These are phyloP conservation scores for Acanthosepion esculentum DNA, from an alignment of 2,888 invertebrate species.

Conservation along the genomic window DNA sequence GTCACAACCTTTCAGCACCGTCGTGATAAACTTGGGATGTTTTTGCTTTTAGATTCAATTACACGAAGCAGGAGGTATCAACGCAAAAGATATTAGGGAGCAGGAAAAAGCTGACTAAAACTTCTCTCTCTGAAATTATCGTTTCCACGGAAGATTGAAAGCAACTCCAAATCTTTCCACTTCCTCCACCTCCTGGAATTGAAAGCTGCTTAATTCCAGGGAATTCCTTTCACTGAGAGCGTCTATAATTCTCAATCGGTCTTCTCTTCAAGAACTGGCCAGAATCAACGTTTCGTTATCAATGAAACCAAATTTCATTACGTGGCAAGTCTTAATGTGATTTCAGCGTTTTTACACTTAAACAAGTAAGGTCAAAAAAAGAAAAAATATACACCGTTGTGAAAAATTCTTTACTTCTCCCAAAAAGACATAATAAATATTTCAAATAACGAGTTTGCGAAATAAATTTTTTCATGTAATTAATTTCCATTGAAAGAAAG, in stretches of 20 bases:
- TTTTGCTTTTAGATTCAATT: background rate
- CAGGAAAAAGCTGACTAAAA: background rate
- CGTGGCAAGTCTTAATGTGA: too few species aligned
- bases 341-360: background rate
- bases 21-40: background rate
- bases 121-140: background rate
- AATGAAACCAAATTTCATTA: too few species aligned
- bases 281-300: background rate
- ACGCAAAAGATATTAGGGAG: background rate
- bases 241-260: background rate
- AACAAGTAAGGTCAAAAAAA: background rate
- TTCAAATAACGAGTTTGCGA: background rate
- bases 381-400: too few species aligned
- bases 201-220: background rate
- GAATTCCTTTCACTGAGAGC: background rate
- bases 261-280: background rate
- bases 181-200: too few species aligned
- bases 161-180: background rate
- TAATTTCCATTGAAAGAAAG: background rate
- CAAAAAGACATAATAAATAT: background rate
- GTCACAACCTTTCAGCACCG: slow-evolving; percentile 22
- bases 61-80: background rate
- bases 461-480: background rate
- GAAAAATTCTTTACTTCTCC: background rate
- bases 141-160: background rate